A percentile compares a stretch with the other conserved stretches of the same genome.
phyloP scores from a whole-genome alignment of 2,113 vertebrate genomes.

The Gavia stellata region DNA sequence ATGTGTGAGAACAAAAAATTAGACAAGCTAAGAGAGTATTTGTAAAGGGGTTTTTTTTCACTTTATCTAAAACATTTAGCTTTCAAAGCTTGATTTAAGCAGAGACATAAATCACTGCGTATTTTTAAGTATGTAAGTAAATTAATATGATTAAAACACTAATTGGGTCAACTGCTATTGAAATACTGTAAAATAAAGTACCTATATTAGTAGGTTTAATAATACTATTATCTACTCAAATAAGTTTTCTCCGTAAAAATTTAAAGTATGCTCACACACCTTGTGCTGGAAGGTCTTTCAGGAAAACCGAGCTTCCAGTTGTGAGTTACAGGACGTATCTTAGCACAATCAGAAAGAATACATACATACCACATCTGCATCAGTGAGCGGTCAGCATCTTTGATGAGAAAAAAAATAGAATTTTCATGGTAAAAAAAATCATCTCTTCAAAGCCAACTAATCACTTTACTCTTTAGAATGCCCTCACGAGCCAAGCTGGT shows the following conservation, averaged over 20 bases:
- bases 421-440: neutral
- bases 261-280: neutral
- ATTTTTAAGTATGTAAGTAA: neutral
- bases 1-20: constrained; percentile 61
- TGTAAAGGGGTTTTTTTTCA: neutral
- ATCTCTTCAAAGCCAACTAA: neutral
- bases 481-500: neutral
- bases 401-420: neutral
- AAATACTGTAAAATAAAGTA: neutral
- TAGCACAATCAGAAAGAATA: neutral
- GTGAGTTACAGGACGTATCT: neutral
- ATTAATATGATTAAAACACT: neutral
- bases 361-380: neutral
- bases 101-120: neutral
- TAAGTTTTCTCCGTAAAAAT: constrained; percentile 3
- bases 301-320: neutral
- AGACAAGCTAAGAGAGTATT: constrained; percentile 20
- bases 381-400: neutral
- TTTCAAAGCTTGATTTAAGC: constrained; percentile 7
- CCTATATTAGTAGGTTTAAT: neutral
- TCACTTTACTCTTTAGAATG: neutral
- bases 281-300: neutral
- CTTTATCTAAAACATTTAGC: constrained; percentile 1
- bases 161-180: neutral
- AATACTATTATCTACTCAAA: neutral